Evolutionary conservation across 2,888 invertebrate genomes (phyloP), one percentile per base, ranked within the genome.

Genomic region (Tenthredo notha): DNA sequence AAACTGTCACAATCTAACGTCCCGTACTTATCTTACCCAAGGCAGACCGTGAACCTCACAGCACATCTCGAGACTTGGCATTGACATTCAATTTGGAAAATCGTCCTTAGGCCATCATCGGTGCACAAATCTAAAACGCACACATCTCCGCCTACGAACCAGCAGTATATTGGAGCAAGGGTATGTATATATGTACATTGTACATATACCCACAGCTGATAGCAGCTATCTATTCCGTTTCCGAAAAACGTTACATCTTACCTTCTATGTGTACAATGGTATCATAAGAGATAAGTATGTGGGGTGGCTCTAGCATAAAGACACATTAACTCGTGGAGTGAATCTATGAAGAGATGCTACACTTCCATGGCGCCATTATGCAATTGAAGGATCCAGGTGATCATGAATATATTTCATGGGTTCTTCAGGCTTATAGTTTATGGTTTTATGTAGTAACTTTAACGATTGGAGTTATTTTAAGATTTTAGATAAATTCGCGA

Each of bases 51-150:
- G 33, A 54, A 40, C 37, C 61, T 29, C 21, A 18, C 6, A 37
- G 78, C 80, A 80, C 21, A 80, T 33, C 61, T 25, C n/a, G 40
- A 61, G 61, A 10, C 61, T 80, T 80, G 61, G 58, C 33, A 80
- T 80, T 80, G 80, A 80, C 80, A 80, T 80, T 61, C 80, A 80
- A 80, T 80, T 80, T 80, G 40, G 58, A 78, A 58, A n/a, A 58
- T 78, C 37, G n/a, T 78, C 21, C 58, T n/a, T 54, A 54, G 78
- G 50, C 50, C 21, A 10, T 61, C 18, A 37, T 29, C 15, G 29
- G 25, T 74, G n/a, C 43, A 43, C 12, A 21, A 29, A 25, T 74
- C 40, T 43, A 10, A 40, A 43, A 10, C 40, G n/a, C 72, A 72
- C 33, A 72, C 21, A 72, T 43, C 40, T 43, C 77, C 33, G 33